Conservation (phyloP, 1,140 invertebrate species). For the Drosophila subobscura region DNA sequence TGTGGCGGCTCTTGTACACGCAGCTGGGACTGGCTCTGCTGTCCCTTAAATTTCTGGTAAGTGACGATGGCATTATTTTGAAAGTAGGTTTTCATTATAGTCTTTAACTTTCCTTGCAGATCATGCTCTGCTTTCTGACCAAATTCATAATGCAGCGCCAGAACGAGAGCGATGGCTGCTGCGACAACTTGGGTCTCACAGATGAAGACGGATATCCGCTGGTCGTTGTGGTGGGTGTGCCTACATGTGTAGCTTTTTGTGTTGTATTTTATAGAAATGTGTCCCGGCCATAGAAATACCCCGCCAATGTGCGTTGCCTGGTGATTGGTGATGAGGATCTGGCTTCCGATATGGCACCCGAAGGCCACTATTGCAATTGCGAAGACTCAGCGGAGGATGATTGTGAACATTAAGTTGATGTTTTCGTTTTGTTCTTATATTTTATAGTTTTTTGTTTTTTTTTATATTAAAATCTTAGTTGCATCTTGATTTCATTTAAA, state of each 20-base stretch:
- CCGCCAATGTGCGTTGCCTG: constrained; percentile 58
- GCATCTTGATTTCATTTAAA: neutral
- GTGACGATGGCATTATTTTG: constrained; percentile 1
- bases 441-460: constrained; percentile 12
- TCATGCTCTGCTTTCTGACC: constrained; percentile 62
- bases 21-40: constrained; percentile 44
- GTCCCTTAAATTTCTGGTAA: constrained; percentile 67
- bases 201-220: constrained; percentile 67
- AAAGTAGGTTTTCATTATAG: neutral
- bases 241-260: neutral
- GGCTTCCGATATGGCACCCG: constrained; percentile 58
- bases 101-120: constrained; percentile 22
- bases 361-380: constrained; percentile 55
- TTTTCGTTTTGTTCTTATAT: constrained; percentile 23
- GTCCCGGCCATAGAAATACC: constrained; percentile 46
- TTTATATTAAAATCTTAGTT: neutral
- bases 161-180: constrained; percentile 48
- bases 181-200: constrained; percentile 46
- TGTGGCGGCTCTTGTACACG: constrained; percentile 59
- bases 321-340: constrained; percentile 58
- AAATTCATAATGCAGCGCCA: constrained; percentile 66
- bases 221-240: constrained; percentile 58
- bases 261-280: neutral
- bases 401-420: constrained; percentile 17
- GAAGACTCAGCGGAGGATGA: constrained; percentile 35